Evolutionary conservation across 2,797 vertebrate genomes (phyloP), one percentile per base, ranked within the genome.

Genomic region (Cryptoprocta ferox): DNA sequence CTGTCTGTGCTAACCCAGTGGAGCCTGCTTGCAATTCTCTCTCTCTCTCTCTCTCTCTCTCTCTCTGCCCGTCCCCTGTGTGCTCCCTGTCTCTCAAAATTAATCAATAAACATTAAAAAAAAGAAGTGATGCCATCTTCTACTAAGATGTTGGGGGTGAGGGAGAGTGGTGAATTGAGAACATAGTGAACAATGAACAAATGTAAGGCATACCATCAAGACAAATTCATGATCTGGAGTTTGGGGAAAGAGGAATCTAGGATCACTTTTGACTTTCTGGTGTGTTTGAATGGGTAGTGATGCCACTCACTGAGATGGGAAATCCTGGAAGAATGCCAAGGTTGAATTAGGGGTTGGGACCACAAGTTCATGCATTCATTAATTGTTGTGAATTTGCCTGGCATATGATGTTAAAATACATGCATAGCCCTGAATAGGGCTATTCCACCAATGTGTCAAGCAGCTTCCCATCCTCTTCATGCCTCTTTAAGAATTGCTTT

Each of bases 261-360:
- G 26, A 45, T 73, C 13, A 48, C 35, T 56, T 95, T 32, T 68
- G 26, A 8, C 8, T 39, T 71, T 53, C 18, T 73, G 48, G 39
- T 66, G 71, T 65, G 6, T 28, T 48, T 59, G 53, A 75, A 12
- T n/a, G 16, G 24, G 35, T 18, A 16, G 6, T n/a, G 42, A 21
- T 68, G 2, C 18, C 56, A 14, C 71, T 66, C 12, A 42, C 15
- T 8, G 68, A 82, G 37, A 13, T 1, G 10, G n/a, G 6, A 24
- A 21, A 56, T 32, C 6, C 3, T 39, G 4, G 45, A 65, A 5
- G 37, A 63, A 84, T 53, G 9, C 37, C 1, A 0, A 2, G 1
- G 10, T 21, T 53, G 16, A 26, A 18, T 18, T 30, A 50, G 86
- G 45, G 10, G 7, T 48, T 73, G 30, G 11, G 1, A 19, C 50